Percentiles rank a stretch among this genome's conserved stretches.
These are phyloP conservation scores for Nymphicus hollandicus DNA, from an alignment of 2,113 vertebrate genomes.

Conservation along the genomic window DNA sequence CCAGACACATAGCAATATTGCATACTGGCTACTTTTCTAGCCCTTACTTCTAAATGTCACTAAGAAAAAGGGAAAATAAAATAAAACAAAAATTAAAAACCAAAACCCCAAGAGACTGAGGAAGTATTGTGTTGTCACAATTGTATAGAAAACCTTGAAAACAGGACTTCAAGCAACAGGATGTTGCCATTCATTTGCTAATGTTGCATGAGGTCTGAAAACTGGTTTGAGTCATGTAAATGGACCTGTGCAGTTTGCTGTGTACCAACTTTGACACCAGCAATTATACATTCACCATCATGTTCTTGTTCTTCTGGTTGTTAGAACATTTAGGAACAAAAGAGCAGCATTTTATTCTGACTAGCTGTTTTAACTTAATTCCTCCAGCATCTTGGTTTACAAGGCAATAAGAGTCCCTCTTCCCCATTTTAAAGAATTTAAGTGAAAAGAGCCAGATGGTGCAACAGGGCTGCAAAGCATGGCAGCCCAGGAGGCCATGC, in stretches of 20 bases:
- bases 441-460: not conserved
- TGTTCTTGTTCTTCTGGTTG: not conserved
- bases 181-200: not conserved
- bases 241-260: not conserved
- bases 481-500: not conserved
- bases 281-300: not conserved
- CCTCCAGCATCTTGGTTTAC: not conserved
- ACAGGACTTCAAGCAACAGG: not conserved
- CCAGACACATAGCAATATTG: not conserved
- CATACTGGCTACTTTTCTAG: not conserved
- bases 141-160: not conserved
- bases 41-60: not conserved
- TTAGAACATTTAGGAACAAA: not conserved
- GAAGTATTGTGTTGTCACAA: not conserved
- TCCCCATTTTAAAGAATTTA: not conserved
- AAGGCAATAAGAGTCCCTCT: not conserved
- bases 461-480: not conserved
- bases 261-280: not conserved
- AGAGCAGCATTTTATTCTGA: not conserved
- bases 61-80: not conserved
- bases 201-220: not conserved
- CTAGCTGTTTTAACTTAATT: not conserved
- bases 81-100: not conserved
- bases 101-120: not conserved
- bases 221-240: not conserved